Base-by-base conservation (phyloP, 2,888 invertebrate genomes). In the Spialia ferax region DNA sequence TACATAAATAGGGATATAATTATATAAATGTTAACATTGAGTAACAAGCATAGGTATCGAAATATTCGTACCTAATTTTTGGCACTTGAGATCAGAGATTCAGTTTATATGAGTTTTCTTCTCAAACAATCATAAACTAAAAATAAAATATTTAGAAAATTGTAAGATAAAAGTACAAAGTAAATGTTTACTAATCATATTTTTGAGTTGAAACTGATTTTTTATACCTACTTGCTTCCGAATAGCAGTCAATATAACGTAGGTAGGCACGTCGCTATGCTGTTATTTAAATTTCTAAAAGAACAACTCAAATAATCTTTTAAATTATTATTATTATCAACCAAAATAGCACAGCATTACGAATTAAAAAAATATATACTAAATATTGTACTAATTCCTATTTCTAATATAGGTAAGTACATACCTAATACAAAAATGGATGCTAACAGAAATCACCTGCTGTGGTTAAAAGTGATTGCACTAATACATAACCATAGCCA, bases 1-100 rank as follows among this genome's bases (percentile, higher is more conserved):
- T 83, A 80, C 50, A 38, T 57, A 63, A 67, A 63, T 61, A 45
- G 6, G 38, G 13, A 26, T 52, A 65, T n/a, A n/a, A n/a, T n/a
- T n/a, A n/a, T 52, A 61, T 67, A 61, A 68, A 62, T 68, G 81
- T 83, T 83, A 85, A 82, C 77, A 83, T 73, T 86, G 83, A 85
- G 77, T 77, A 82, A 79, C 78, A 85, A 84, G 83, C 84, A 76
- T 75, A 79, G 77, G 78, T 78, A 79, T 78, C 80, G 78, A 81
- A 81, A 82, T 84, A 60, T 11, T 66, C 66, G 60, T 45, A 85
- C 84, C 84, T 86, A 86, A 81, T 91, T 92, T 93, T 93, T 93
- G 93, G 93, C 93, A 93, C 93, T 90, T 78, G 80, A 81, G 81
- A 87, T 77, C 71, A 57, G 57, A 50, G 35, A 74, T 71, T 71